A percentile compares a stretch with the other conserved stretches of the same genome.
These are phyloP conservation scores for Chloroceryle amazona DNA, from an alignment of 2,797 vertebrate species.

Conservation along the genomic window DNA sequence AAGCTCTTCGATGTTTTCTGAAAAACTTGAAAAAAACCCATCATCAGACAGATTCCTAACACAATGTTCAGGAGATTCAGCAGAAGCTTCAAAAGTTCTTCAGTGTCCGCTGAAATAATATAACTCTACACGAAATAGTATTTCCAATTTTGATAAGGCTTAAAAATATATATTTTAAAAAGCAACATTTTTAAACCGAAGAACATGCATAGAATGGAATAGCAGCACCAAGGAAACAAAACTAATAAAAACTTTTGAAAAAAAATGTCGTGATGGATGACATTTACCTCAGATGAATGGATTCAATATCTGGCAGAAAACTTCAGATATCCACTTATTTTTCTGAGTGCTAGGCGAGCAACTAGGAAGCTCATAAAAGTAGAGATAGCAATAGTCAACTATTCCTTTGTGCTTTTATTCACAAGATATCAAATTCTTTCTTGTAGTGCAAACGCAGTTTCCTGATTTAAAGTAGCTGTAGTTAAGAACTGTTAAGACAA, in stretches of 20 bases:
- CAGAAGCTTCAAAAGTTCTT: background rate
- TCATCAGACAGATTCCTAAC: background rate
- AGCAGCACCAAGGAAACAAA: background rate
- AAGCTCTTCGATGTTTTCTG: background rate
- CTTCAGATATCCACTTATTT: background rate
- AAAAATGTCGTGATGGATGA: background rate
- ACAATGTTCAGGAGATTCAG: background rate
- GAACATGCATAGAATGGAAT: background rate
- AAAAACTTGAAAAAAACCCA: background rate
- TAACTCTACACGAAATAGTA: background rate
- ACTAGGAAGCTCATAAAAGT: background rate
- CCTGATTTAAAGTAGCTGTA: background rate
- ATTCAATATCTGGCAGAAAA: background rate
- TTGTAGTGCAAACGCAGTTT: background rate
- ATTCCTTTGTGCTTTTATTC: background rate
- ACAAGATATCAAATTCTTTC: background rate
- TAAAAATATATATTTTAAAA: background rate
- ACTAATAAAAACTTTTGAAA: background rate
- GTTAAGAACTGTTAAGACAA: background rate
- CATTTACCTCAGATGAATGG: background rate
- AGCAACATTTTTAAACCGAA: background rate
- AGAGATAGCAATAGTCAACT: background rate
- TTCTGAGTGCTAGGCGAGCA: rapidly evolving
- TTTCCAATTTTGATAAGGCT: background rate
- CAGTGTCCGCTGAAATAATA: background rate